These are phyloP conservation scores for Halichoerus grypus DNA, from an alignment of 2,113 vertebrate genomes.

Conservation along the genomic window DNA sequence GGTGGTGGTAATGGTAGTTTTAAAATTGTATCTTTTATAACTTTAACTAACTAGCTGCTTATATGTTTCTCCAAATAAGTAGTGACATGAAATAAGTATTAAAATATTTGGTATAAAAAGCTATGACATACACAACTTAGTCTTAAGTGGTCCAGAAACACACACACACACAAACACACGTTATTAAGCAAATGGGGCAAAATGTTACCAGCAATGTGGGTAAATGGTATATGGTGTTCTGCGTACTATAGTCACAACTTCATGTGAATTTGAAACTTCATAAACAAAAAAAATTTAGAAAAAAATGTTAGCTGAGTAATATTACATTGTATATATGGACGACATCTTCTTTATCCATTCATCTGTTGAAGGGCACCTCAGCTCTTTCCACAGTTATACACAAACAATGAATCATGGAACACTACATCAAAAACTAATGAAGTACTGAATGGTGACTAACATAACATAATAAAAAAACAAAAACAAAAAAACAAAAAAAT, in stretches of 20 bases:
- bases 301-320: not conserved
- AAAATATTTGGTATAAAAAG: not conserved
- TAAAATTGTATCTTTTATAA: conserved; percentile 17
- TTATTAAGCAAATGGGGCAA: not conserved
- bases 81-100: conserved; percentile 10
- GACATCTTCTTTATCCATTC: no score
- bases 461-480: no score
- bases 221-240: not conserved
- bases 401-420: no score
- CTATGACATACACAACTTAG: not conserved
- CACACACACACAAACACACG: not conserved
- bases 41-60: not conserved
- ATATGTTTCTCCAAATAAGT: not conserved
- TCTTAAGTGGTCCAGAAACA: not conserved
- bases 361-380: no score
- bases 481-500: no score
- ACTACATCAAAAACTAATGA: no score
- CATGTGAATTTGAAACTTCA: not conserved
- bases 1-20: not conserved
- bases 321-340: no score
- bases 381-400: no score
- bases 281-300: not conserved
- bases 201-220: not conserved
- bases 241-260: not conserved
- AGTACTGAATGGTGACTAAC: no score